Conservation (phyloP, 1,140 invertebrate genomes). For the Aradophagus sp. region DNA sequence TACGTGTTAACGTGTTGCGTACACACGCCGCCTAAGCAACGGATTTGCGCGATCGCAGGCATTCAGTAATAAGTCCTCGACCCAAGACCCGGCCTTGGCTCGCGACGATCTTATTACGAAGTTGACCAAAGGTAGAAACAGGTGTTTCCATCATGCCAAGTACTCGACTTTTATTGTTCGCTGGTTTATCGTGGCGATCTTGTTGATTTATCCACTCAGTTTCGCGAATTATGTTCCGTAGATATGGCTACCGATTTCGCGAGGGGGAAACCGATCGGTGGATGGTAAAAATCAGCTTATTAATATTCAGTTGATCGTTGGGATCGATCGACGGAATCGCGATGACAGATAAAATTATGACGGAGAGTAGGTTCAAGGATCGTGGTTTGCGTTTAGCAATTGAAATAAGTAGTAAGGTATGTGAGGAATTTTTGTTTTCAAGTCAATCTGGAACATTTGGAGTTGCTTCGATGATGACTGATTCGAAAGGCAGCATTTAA, state of each 20-base stretch:
- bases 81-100: conserved; percentile 59
- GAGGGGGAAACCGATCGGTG: no score
- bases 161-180: conserved; percentile 42
- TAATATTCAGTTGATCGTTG: conserved; percentile 10
- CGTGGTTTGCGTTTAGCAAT: no score
- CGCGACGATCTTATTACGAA: conserved; percentile 61
- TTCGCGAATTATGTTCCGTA: conserved; percentile 33
- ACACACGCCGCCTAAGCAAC: conserved; percentile 57
- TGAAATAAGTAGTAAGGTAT: no score
- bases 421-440: no score
- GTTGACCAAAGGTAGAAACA: conserved; percentile 59
- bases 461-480: no score
- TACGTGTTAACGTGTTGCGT: conserved; percentile 61
- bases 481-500: no score
- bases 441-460: no score
- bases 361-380: no score
- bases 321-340: no score
- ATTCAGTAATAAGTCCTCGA: conserved; percentile 61
- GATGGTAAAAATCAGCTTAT: no score
- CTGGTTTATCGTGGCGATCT: conserved; percentile 19
- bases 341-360: no score
- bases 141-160: conserved; percentile 54
- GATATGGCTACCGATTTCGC: conserved; percentile 45
- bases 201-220: no score
- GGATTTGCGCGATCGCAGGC: conserved; percentile 60